A percentile compares a stretch with the other conserved stretches of the same genome.
These are phyloP conservation scores for Agrilus cyanescens DNA, from an alignment of 2,888 invertebrate genomes.

Conservation along the genomic window DNA sequence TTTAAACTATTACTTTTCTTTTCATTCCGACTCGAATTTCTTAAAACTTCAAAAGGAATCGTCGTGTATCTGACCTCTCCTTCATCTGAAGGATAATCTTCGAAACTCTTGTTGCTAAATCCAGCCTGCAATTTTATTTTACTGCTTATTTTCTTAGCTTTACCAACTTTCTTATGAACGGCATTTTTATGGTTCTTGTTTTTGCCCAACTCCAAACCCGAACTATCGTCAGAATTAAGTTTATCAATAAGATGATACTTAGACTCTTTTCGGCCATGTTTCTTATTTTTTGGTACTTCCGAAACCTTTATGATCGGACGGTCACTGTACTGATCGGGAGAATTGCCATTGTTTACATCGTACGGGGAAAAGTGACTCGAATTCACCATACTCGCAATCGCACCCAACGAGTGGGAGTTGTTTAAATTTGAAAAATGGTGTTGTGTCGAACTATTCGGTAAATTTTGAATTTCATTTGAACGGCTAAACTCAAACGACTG, in stretches of 20 bases:
- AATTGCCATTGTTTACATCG: too few species aligned
- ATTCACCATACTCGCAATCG: too few species aligned
- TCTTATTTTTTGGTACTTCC: constrained; percentile 14
- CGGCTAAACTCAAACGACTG: too few species aligned
- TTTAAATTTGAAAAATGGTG: too few species aligned
- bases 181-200: constrained; percentile 19
- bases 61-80: constrained; percentile 37
- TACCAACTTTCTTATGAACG: constrained; percentile 24
- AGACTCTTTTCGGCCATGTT: constrained; percentile 33
- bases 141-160: constrained; percentile 23
- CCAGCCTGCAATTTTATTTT: constrained; percentile 38
- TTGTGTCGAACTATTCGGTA: too few species aligned
- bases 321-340: too few species aligned
- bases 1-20: constrained; percentile 36
- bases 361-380: too few species aligned
- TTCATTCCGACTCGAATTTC: constrained; percentile 40
- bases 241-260: constrained; percentile 42
- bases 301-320: background rate
- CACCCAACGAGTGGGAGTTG: too few species aligned
- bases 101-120: constrained; percentile 65
- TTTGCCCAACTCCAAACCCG: constrained; percentile 24
- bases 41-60: constrained; percentile 53
- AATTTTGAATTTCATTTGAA: too few species aligned
- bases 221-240: constrained; percentile 31
- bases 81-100: constrained; percentile 58